phyloP scores from a whole-genome alignment of 2,113 vertebrate species.

The Rhinolophus sinicus region DNA sequence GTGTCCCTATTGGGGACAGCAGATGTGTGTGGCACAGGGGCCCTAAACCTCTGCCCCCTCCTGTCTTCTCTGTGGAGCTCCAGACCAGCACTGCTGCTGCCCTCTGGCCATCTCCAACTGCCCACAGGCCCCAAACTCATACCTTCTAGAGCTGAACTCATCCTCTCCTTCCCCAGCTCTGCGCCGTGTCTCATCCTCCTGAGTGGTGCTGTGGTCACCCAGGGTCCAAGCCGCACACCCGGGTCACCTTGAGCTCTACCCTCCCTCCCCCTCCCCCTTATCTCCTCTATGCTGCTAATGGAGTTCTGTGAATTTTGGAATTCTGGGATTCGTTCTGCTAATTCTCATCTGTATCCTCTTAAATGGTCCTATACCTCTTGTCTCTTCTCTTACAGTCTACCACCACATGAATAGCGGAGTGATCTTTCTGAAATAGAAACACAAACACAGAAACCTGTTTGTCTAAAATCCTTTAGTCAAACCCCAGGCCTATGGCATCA shows the following conservation, averaged over 20 bases:
- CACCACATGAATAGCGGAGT: no score
- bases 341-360: neutral
- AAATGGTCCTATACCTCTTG: neutral
- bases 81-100: neutral
- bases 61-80: neutral
- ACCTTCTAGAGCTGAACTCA: neutral
- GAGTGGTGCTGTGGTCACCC: neutral
- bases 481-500: neutral
- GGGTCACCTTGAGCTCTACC: neutral
- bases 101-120: neutral
- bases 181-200: neutral
- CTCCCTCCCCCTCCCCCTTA: neutral
- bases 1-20: neutral
- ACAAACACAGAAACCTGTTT: neutral
- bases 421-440: neutral
- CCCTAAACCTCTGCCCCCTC: neutral
- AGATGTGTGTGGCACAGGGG: accelerated
- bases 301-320: neutral
- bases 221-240: neutral
- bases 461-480: neutral
- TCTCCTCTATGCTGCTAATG: neutral
- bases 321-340: neutral
- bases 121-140: neutral
- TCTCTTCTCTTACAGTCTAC: neutral
- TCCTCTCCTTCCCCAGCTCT: accelerated